Percentiles rank a stretch among this genome's conserved stretches.
These are phyloP conservation scores for Lota lota DNA, from an alignment of 2,113 vertebrate species.

Conservation along the genomic window DNA sequence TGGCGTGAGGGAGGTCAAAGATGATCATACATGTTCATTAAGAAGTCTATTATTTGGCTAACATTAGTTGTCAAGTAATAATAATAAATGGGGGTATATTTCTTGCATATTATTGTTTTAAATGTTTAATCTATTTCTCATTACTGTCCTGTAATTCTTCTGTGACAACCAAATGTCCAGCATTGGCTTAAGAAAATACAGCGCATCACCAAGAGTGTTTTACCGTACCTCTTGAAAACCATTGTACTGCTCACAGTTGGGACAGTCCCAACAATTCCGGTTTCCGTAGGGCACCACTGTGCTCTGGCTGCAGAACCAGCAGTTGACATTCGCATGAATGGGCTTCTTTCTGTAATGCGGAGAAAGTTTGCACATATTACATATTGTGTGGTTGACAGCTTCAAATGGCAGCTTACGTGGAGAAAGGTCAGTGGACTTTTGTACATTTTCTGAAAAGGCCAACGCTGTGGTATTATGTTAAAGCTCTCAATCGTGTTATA, in stretches of 20 bases:
- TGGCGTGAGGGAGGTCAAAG: neutral
- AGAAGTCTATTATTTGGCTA: no score
- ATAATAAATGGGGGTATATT: neutral
- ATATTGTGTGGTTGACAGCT: no score
- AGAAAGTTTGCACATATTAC: neutral
- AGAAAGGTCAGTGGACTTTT: no score
- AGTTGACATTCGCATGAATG: conserved; percentile 85
- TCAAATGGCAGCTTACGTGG: no score
- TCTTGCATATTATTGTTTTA: neutral
- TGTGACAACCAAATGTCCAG: no score
- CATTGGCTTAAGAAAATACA: no score
- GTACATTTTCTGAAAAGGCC: no score
- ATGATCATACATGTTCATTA: rapidly evolving
- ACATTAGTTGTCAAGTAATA: neutral
- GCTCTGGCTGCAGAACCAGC: conserved; percentile 95
- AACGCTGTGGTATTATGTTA: no score
- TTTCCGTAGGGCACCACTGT: conserved; percentile 93
- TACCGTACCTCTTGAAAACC: conserved; percentile 92
- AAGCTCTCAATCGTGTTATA: no score
- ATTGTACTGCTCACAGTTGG: conserved; percentile 97
- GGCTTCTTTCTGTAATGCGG: conserved; percentile 82
- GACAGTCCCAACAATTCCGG: conserved; percentile 98
- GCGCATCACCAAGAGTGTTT: no score
- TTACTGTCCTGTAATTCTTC: no score
- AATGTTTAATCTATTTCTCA: neutral